Evolutionary conservation across 2,797 vertebrate species (phyloP), one percentile per base, ranked within the genome.

Genomic region (Galagoides demidoff): DNA sequence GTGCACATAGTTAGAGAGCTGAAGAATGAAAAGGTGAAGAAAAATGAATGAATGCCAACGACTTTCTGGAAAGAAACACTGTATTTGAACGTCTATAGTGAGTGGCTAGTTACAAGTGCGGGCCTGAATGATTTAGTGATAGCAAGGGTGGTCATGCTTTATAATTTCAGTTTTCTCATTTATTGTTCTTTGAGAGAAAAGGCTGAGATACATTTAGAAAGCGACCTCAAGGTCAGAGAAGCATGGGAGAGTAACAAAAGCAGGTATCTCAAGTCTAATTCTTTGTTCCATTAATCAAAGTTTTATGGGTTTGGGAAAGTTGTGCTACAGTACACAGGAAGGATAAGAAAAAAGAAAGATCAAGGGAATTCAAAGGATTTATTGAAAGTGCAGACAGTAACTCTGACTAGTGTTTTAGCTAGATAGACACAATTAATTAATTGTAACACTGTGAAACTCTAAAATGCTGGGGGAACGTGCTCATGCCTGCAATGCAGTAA

Each of bases 361-460:
- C 76, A 97, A 97, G 92, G 96, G 97, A 94, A 97, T 81, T 93
- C 92, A 94, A 39, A 95, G 29, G 83, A 95, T 96, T 98, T 98
- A 77, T 92, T 97, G 97, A 97, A 97, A 92, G 22, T 71, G 95
- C 97, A 97, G 95, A 95, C 55, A 27, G 96, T 97, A 97, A 95
- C 89, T 96, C 97, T 55, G 95, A 89, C 95, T 94, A 87, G 93
- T 96, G 96, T 98, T 98, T 97, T 94, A 97, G 94, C 90, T 97
- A 97, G 95, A 98, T 0, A 14, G 96, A 98, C 97, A 98, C 93
- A 98, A 98, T 95, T 98, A 98, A 98, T 98, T 98, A 97, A 98
- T 97, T 97, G 94, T 89, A 98, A 97, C 94, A 66, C 95, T 96
- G 92, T 97, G 95, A 95, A 96, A 98, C 97, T 95, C 92, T 92